Percentiles rank a stretch among this genome's conserved stretches.
Evolutionary conservation across 2,888 invertebrate species (phyloP).

Genomic region (Scaptomyza parva): DNA sequence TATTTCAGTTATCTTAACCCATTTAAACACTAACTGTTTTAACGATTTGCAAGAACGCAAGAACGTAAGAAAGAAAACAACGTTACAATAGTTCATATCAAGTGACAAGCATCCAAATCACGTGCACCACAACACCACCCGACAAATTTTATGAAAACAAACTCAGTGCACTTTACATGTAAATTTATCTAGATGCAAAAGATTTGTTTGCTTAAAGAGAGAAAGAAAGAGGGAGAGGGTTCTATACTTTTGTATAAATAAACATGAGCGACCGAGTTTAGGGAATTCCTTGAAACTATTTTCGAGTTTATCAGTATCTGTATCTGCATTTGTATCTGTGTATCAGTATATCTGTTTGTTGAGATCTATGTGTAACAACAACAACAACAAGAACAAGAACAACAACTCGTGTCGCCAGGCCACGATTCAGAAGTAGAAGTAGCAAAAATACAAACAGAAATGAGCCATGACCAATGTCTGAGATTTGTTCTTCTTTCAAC

Average conservation of each 20-base stretch:
- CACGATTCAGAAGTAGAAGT: conserved; percentile 35
- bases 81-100: conserved; percentile 24
- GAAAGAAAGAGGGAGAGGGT: not conserved
- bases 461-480: conserved; percentile 49
- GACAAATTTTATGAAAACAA: conserved; percentile 40
- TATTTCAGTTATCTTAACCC: not conserved
- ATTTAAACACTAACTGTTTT: no score
- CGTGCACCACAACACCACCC: conserved; percentile 29
- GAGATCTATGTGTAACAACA: conserved; percentile 53
- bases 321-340: conserved; percentile 29
- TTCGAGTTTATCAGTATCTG: conserved; percentile 64
- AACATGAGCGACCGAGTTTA: conserved; percentile 64
- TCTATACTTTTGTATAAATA: conserved; percentile 61
- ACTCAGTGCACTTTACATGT: conserved; percentile 51
- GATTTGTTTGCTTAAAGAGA: conserved; percentile 51
- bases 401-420: conserved; percentile 49
- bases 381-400: conserved; percentile 25
- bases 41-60: conserved; percentile 28
- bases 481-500: conserved; percentile 43
- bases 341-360: conserved; percentile 11
- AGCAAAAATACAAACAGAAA: conserved; percentile 46
- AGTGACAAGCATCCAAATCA: conserved; percentile 19
- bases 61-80: conserved; percentile 2
- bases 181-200: conserved; percentile 59
- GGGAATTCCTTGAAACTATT: conserved; percentile 76